These are phyloP conservation scores for Oxyruncus cristatus DNA, from an alignment of 2,113 vertebrate species.

Conservation along the genomic window DNA sequence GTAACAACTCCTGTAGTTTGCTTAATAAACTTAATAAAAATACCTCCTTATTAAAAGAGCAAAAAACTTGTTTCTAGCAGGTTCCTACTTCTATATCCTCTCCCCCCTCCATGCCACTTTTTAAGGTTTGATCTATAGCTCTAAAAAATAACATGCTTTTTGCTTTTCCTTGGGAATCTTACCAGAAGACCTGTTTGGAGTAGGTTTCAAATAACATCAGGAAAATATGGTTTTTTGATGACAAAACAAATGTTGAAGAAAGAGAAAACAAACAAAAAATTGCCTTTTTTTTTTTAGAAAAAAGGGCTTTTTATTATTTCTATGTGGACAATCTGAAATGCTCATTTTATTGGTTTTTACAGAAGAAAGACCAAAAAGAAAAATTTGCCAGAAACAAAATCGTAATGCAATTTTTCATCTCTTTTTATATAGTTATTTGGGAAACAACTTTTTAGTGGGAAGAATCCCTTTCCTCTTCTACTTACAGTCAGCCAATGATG, in stretches of 20 bases:
- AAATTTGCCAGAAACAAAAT: background rate
- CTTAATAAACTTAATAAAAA: background rate
- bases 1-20: background rate
- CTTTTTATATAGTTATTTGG: background rate
- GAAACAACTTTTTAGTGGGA: background rate
- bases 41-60: background rate
- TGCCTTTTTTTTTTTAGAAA: background rate
- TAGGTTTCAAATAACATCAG: background rate
- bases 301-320: rapidly evolving
- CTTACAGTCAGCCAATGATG: background rate
- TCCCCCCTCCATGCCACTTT: background rate
- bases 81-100: background rate
- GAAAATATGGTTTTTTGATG: background rate
- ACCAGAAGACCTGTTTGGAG: background rate
- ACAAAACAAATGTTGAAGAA: background rate
- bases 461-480: background rate
- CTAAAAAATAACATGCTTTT: background rate
- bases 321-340: background rate
- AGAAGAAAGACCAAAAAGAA: background rate
- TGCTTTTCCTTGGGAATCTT: background rate
- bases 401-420: background rate
- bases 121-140: background rate
- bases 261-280: background rate
- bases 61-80: background rate
- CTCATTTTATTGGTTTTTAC: background rate